A percentile compares a stretch with the other conserved stretches of the same genome.
phyloP scores from a whole-genome alignment of 1,140 invertebrate genomes.

The Dreissena rostriformis region DNA sequence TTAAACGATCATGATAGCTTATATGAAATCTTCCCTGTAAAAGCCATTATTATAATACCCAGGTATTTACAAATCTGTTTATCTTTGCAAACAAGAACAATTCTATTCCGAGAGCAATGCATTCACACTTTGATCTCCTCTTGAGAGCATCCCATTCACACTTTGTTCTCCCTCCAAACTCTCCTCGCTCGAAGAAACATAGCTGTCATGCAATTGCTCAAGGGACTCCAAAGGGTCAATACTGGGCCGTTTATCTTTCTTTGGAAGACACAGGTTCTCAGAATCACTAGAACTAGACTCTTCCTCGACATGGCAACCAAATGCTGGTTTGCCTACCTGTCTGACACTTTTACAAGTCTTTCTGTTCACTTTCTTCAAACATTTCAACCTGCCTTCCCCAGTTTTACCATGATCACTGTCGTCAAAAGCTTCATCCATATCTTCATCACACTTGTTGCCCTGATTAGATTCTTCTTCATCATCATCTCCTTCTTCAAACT shows the following conservation, averaged over 20 bases:
- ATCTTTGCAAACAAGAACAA: too few relatives aligned
- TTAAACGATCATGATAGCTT: too few relatives aligned
- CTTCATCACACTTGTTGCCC: conserved; percentile 2
- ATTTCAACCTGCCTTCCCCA: neutral
- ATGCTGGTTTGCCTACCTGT: conserved; percentile 23
- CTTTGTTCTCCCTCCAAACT: conserved; percentile 37
- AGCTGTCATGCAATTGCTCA: conserved; percentile 63
- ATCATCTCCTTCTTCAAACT: conserved; percentile 24
- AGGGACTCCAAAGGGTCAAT: conserved; percentile 65
- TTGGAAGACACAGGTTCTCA: conserved; percentile 27
- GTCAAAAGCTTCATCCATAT: neutral
- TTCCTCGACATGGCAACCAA: conserved; percentile 21
- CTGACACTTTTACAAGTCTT: conserved; percentile 5
- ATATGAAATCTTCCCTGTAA: too few relatives aligned
- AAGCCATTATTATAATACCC: too few relatives aligned
- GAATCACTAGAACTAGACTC: conserved; percentile 54
- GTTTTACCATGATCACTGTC: conserved; percentile 3
- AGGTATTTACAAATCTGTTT: too few relatives aligned
- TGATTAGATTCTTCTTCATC: neutral
- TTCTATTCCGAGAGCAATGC: too few relatives aligned
- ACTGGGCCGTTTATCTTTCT: conserved; percentile 61
- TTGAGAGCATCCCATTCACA: too few relatives aligned
- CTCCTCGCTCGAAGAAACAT: conserved; percentile 58
- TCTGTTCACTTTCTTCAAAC: conserved; percentile 51
- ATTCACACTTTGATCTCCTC: neutral